Base-by-base conservation (phyloP, 2,888 invertebrate species). In the Tanytarsus gracilentus region DNA sequence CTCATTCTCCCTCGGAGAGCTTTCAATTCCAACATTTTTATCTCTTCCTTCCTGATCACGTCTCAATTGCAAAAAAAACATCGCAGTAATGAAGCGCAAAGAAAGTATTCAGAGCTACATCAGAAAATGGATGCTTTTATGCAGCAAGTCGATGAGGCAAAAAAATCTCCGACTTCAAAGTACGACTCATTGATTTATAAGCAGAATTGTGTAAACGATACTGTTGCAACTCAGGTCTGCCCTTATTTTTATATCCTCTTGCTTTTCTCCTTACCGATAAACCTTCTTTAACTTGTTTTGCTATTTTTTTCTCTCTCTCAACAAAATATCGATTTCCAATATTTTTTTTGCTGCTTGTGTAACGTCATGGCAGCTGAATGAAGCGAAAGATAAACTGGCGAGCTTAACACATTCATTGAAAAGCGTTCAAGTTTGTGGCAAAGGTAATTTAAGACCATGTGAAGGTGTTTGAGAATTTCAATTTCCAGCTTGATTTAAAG, bases 351-450 rank as follows among this genome's bases (percentile, higher is more conserved):
- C 14, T 21, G 8, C 21, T 36, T 44, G 21, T 44, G 23, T 21
- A 29, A 50, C 14, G n/a, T 39, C 9, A 29, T 40, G 39, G 29
- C 44, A 62, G 60, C 50, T 62, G 25, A 44, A 33, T 44, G 63
- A 63, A 14, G 62, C 62, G 5, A 62, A 62, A 50, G 63, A 63
- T 5, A 63, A 63, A 50, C 39, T 63, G 7, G 39, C 52, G 5
- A 48, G 48, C 33, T 48, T 63, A 23, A 61, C 62, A 48, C 62
- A 63, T 14, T 61, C 61, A 7, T 36, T 63, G 23, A 63, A 63
- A 39, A 55, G 40, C 26, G 58, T 63, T 11, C 61, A 61, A 44
- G 53, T 61, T 8, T 62, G 61, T 39, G 53, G 62, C 18, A 60
- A 62, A 61, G 63, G 40, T 61, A 58, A 44, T 26, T 18, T 50